Percentiles rank a stretch among this genome's conserved stretches.
Conservation (phyloP, 2,888 invertebrate genomes). For the Rhogogaster chlorosoma region DNA sequence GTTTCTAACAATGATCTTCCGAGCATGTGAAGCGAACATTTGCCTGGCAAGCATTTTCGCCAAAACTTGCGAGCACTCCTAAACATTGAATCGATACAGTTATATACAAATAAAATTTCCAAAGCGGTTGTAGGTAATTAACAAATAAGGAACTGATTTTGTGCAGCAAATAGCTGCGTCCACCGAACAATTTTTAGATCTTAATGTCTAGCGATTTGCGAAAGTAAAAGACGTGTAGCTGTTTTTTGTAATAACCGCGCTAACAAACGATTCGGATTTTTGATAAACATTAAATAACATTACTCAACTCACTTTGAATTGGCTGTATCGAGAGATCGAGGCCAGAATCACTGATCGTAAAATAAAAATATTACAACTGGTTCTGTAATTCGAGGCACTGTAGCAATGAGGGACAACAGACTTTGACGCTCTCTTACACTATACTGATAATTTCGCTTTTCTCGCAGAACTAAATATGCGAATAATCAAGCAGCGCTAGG, state of each 20-base stretch:
- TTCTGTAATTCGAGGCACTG: neutral
- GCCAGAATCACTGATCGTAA: neutral
- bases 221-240: neutral
- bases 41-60: conserved; percentile 24
- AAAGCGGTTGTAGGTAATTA: neutral
- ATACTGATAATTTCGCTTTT: conserved; percentile 38
- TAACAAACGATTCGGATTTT: neutral
- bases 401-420: neutral
- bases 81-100: neutral
- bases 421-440: conserved; percentile 18
- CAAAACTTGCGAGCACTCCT: neutral
- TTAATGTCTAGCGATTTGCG: neutral
- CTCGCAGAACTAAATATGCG: conserved; percentile 10
- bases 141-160: neutral
- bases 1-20: neutral
- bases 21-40: conserved; percentile 10
- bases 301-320: neutral
- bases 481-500: neutral
- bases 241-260: neutral
- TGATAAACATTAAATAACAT: neutral
- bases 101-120: neutral
- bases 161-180: neutral
- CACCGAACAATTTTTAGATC: neutral
- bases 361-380: neutral
- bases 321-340: neutral